Evolutionary conservation across 2,888 invertebrate species (phyloP).

Genomic region (Cetonia aurata): DNA sequence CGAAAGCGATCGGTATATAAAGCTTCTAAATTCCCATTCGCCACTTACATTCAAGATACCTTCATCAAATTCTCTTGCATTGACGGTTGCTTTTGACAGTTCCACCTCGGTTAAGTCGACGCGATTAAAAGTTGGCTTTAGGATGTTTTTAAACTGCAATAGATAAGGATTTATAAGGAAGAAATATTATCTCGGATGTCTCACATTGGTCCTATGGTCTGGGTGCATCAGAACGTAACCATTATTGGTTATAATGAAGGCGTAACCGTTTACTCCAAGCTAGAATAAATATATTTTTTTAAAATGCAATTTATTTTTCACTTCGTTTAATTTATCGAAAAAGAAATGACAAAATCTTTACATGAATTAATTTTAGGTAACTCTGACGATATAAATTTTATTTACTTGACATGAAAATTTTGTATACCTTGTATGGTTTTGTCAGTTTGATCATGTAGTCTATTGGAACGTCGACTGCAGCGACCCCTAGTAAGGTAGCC

Average conservation of each 20-base stretch:
- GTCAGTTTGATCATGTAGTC: slow-evolving; percentile 89
- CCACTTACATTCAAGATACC: slow-evolving; percentile 60
- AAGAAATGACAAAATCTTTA: too few relatives aligned
- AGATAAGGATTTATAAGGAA: not conserved
- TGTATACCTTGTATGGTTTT: slow-evolving; percentile 80
- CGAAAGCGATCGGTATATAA: too few relatives aligned
- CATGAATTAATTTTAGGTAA: too few relatives aligned
- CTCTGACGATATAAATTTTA: too few relatives aligned
- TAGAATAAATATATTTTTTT: slow-evolving; percentile 63
- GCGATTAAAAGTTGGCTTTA: slow-evolving; percentile 96
- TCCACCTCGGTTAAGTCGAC: slow-evolving; percentile 97
- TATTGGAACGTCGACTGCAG: slow-evolving; percentile 95
- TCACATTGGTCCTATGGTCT: slow-evolving; percentile 90
- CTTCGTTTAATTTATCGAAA: too few relatives aligned
- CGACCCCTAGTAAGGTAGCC: slow-evolving; percentile 94
- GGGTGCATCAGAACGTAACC: slow-evolving; percentile 95
- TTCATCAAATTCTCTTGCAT: slow-evolving; percentile 81
- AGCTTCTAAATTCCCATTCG: not conserved
- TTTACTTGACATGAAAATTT: not conserved
- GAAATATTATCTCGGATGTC: slow-evolving; percentile 55
- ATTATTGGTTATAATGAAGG: slow-evolving; percentile 95
- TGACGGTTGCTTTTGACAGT: slow-evolving; percentile 77
- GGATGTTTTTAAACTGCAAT: slow-evolving; percentile 79
- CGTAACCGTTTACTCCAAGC: slow-evolving; percentile 95
- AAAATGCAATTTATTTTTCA: slow-evolving; percentile 3